phyloP scores from a whole-genome alignment of 2,113 vertebrate species.

The Cercocebus atys region DNA sequence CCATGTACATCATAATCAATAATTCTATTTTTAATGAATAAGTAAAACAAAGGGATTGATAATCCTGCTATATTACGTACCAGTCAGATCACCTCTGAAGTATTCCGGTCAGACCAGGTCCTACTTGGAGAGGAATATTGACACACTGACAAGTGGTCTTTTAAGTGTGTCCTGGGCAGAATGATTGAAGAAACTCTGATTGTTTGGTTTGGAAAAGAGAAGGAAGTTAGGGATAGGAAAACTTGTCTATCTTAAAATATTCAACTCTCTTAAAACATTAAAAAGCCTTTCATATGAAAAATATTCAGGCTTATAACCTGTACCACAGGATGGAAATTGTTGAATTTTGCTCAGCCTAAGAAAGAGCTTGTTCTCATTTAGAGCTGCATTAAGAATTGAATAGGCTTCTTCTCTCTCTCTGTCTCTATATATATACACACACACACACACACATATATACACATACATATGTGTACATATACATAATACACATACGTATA shows the following conservation, averaged over 20 bases:
- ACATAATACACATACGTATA: too few relatives aligned
- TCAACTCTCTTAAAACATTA: not conserved
- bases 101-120: not conserved
- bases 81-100: not conserved
- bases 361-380: too few relatives aligned
- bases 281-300: not conserved
- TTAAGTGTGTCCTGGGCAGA: not conserved
- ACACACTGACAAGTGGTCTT: not conserved
- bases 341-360: too few relatives aligned
- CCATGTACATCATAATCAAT: not conserved
- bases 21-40: not conserved
- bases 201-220: not conserved
- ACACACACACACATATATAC: too few relatives aligned
- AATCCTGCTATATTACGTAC: not conserved
- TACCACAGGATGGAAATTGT: not conserved
- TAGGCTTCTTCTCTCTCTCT: too few relatives aligned
- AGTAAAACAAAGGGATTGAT: not conserved
- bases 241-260: not conserved
- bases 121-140: not conserved
- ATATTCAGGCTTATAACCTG: not conserved
- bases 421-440: rapidly evolving
- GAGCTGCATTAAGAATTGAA: too few relatives aligned
- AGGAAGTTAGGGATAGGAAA: not conserved
- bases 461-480: too few relatives aligned
- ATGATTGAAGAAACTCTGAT: not conserved